Evolutionary conservation across 2,797 vertebrate species (phyloP).

Genomic region (Diplodus sargus): DNA sequence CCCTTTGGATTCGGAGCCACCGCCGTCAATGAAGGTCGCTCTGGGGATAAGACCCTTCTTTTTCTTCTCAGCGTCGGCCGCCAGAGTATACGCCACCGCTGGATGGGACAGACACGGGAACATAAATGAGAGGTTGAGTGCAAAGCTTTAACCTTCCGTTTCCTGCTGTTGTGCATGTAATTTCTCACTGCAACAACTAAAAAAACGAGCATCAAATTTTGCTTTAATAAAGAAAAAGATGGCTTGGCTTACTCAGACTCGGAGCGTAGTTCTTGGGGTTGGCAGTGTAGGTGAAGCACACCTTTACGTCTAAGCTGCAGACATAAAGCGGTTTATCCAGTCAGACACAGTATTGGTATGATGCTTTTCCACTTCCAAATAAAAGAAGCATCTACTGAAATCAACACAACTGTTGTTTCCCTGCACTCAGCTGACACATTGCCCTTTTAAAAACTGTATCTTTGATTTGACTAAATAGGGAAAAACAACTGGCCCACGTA

Average conservation of each 20-base stretch:
- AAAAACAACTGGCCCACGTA: constrained; percentile 43
- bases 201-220: not conserved
- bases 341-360: constrained; percentile 7
- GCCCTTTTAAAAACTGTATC: not conserved
- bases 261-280: constrained; percentile 86
- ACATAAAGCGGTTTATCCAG: constrained; percentile 33
- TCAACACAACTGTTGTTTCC: not conserved
- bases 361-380: not conserved
- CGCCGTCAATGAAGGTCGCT: constrained; percentile 79
- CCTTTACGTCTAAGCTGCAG: constrained; percentile 87
- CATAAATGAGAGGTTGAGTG: not conserved
- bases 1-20: constrained; percentile 77
- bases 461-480: not conserved
- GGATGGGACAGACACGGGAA: constrained; percentile 22
- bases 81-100: constrained; percentile 88
- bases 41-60: constrained; percentile 81
- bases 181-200: not conserved
- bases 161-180: not conserved
- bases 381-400: not conserved
- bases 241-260: constrained; percentile 87
- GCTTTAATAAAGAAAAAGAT: not conserved
- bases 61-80: constrained; percentile 86
- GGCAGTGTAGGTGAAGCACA: constrained; percentile 91
- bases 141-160: not conserved
- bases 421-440: too few species aligned